Conservation (phyloP, 2,797 vertebrate genomes). For the Melanotaenia nigrans region DNA sequence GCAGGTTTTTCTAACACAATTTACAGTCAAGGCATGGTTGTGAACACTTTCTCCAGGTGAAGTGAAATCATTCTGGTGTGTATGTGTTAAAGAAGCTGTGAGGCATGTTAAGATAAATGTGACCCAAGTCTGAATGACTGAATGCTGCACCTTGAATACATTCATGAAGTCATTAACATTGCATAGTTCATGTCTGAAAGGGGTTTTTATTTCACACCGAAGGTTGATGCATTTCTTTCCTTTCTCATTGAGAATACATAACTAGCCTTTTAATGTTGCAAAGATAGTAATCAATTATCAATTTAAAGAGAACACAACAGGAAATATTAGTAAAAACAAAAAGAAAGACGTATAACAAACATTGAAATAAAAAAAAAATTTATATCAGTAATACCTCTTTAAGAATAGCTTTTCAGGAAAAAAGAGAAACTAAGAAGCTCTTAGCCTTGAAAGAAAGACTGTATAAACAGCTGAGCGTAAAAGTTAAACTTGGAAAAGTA, state of each 20-base stretch:
- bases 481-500: conserved; percentile 4
- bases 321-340: too few species aligned
- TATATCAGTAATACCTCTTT: too few species aligned
- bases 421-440: neutral
- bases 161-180: neutral
- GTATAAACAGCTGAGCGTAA: neutral
- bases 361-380: too few species aligned
- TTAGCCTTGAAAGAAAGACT: conserved; percentile 3
- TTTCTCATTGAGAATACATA: too few species aligned
- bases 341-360: too few species aligned
- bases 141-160: neutral
- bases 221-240: too few species aligned
- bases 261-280: too few species aligned
- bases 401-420: too few species aligned
- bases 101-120: neutral
- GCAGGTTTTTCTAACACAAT: neutral
- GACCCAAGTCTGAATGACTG: neutral
- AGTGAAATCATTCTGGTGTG: neutral
- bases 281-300: too few species aligned
- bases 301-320: too few species aligned
- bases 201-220: too few species aligned
- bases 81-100: too few species aligned
- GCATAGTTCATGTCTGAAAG: neutral
- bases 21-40: neutral
- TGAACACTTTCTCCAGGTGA: neutral